Conservation (phyloP, 2,888 invertebrate species). For the Drosophila kambysellisi region DNA sequence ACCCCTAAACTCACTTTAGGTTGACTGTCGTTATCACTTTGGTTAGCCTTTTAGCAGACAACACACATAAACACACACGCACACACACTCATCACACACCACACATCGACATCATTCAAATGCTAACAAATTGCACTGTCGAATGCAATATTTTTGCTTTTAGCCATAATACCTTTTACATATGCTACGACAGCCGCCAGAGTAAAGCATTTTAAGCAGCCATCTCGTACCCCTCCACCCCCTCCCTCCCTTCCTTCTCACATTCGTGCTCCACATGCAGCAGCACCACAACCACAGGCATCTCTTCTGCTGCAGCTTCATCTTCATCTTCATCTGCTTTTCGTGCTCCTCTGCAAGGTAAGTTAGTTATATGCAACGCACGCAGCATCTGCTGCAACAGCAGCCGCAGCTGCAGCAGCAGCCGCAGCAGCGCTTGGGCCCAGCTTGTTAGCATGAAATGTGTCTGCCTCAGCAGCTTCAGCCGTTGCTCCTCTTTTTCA, state of each 20-base stretch:
- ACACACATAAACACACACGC: conserved; percentile 5
- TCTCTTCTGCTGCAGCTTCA: background rate
- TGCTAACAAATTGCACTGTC: conserved; percentile 82
- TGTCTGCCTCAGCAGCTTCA: conserved; percentile 50
- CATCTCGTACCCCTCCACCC: conserved; percentile 1
- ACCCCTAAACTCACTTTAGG: conserved; percentile 50
- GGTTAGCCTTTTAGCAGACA: conserved; percentile 32
- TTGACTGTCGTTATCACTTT: conserved; percentile 47
- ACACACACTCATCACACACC: background rate
- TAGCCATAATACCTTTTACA: conserved; percentile 81
- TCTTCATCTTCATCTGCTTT: background rate
- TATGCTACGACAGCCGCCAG: conserved; percentile 70
- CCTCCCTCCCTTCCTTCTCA: background rate
- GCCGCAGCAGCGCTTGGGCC: conserved; percentile 20
- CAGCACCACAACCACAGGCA: conserved; percentile 7
- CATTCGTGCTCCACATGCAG: background rate
- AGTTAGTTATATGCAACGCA: conserved; percentile 65
- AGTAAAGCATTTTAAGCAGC: conserved; percentile 48
- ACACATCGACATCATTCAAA: conserved; percentile 72
- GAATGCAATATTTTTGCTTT: conserved; percentile 82
- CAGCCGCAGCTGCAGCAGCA: background rate
- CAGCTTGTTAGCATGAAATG: conserved; percentile 80
- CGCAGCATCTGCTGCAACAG: background rate
- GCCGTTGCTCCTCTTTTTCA: background rate
- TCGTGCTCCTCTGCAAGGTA: conserved; percentile 47